These are phyloP conservation scores for Hemicrepidius hirtus DNA, from an alignment of 2,888 invertebrate species.

Conservation along the genomic window DNA sequence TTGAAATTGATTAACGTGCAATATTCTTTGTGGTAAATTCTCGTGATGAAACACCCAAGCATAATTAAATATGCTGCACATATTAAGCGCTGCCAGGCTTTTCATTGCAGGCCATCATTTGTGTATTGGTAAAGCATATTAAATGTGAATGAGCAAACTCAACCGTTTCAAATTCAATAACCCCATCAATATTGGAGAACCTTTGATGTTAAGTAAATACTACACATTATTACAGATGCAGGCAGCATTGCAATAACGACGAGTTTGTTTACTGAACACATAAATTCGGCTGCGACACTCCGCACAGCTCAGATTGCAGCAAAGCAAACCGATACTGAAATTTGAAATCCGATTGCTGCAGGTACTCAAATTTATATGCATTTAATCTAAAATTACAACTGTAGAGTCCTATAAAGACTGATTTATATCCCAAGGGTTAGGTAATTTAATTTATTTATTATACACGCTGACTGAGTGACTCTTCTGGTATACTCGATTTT, in stretches of 20 bases:
- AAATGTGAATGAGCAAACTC: constrained; percentile 39
- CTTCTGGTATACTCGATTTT: too few species aligned
- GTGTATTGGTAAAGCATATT: constrained; percentile 19
- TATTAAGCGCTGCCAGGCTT: constrained; percentile 27
- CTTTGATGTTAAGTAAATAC: constrained; percentile 35
- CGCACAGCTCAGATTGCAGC: too few species aligned
- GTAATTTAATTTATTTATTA: too few species aligned
- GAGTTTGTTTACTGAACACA: constrained; percentile 15
- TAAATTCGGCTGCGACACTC: too few species aligned
- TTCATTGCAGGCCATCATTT: constrained; percentile 26
- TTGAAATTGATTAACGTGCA: not conserved
- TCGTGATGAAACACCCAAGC: not conserved
- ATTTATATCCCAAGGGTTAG: too few species aligned
- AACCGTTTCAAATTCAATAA: constrained; percentile 36
- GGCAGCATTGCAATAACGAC: constrained; percentile 24
- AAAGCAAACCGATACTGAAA: too few species aligned
- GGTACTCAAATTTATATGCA: too few species aligned
- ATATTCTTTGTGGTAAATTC: too few species aligned
- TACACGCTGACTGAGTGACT: too few species aligned
- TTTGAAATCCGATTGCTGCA: too few species aligned
- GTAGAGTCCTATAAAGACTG: too few species aligned
- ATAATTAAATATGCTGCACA: constrained; percentile 31
- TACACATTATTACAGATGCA: constrained; percentile 26
- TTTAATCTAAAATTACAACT: too few species aligned
- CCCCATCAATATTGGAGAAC: constrained; percentile 33